Percentiles rank a stretch among this genome's conserved stretches.
Evolutionary conservation across 2,797 vertebrate species (phyloP).

Genomic region (Eutrigla gurnardus): DNA sequence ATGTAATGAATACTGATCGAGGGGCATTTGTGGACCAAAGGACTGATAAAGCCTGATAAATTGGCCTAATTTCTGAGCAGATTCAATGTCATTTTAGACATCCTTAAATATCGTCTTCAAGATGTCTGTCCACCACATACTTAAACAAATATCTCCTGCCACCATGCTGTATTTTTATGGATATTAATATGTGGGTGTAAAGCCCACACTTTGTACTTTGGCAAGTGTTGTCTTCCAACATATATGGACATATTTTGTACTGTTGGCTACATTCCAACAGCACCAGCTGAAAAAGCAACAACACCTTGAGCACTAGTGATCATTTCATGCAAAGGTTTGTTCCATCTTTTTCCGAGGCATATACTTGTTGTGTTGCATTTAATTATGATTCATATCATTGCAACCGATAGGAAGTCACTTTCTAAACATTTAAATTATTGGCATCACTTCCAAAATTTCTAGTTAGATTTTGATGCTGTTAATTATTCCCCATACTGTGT

Average conservation of each 20-base stretch:
- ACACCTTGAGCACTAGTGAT: constrained; percentile 1
- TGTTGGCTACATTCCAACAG: constrained; percentile 1
- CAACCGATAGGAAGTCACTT: neutral
- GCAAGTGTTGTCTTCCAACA: constrained; percentile 12
- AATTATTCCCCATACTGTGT: neutral
- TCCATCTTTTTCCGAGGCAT: constrained; percentile 5
- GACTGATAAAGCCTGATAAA: neutral
- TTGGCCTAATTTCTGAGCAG: neutral
- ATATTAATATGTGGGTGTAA: neutral
- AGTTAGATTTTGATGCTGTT: neutral
- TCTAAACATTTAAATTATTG: neutral
- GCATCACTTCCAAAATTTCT: fast-evolving
- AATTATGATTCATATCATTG: neutral
- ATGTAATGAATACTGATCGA: too few species aligned
- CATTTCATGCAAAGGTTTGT: constrained; percentile 37
- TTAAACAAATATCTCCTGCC: neutral
- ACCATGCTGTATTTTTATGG: neutral
- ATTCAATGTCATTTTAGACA: neutral
- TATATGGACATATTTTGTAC: constrained; percentile 6
- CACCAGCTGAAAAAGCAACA: constrained; percentile 19
- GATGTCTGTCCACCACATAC: neutral
- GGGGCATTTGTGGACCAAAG: neutral
- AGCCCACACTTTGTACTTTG: neutral
- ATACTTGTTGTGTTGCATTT: neutral
- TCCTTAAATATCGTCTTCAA: neutral